phyloP scores from a whole-genome alignment of 2,888 invertebrate species.

The Gnatocerus cornutus region DNA sequence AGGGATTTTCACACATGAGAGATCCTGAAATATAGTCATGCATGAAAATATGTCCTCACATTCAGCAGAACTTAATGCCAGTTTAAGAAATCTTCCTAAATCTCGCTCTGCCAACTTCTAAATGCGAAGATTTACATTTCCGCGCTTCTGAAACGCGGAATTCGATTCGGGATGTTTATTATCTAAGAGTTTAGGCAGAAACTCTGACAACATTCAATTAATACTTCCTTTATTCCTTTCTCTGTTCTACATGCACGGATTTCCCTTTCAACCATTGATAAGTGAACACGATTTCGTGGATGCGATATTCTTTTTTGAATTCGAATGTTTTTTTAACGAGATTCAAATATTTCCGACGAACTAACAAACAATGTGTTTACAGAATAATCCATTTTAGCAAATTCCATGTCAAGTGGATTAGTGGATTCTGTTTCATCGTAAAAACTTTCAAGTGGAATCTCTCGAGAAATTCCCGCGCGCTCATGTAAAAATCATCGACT shows the following conservation, averaged over 20 bases:
- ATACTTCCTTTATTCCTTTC: conserved; percentile 1
- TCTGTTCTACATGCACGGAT: background rate
- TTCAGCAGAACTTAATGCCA: conserved; percentile 32
- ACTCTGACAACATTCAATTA: conserved; percentile 14
- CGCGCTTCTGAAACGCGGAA: background rate
- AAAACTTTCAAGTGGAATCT: background rate
- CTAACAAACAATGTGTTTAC: too few relatives aligned
- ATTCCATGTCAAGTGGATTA: background rate
- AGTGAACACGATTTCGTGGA: too few relatives aligned
- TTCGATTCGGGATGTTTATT: conserved; percentile 16
- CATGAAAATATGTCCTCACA: conserved; percentile 40
- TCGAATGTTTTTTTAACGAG: too few relatives aligned
- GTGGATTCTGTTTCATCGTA: background rate
- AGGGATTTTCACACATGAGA: conserved; percentile 48
- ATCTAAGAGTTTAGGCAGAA: conserved; percentile 2
- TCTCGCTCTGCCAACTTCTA: conserved; percentile 11
- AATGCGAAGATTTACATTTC: conserved; percentile 11
- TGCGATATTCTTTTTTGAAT: too few relatives aligned
- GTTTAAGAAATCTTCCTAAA: conserved; percentile 22
- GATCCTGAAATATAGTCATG: conserved; percentile 42
- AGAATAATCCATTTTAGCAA: background rate
- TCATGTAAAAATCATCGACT: background rate
- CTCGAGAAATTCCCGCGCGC: background rate
- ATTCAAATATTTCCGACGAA: too few relatives aligned
- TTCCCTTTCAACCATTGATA: background rate